Evolutionary conservation across 2,797 vertebrate genomes (phyloP).

Genomic region (Sebastes miniatus): DNA sequence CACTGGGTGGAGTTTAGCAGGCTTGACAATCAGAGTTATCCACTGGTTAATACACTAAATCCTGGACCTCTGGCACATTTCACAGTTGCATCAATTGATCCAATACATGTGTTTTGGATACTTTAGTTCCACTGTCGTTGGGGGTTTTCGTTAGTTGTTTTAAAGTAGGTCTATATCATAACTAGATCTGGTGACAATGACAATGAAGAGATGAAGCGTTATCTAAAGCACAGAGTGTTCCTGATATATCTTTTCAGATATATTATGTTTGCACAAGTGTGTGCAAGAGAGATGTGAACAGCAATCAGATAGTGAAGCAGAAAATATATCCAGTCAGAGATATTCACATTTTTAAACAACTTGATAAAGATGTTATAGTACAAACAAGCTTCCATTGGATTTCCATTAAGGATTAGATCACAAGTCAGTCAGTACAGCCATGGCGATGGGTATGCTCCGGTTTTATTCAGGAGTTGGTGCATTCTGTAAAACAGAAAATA

Average conservation of each 20-base stretch:
- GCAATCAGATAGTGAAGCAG: conserved; percentile 21
- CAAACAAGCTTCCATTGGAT: background rate
- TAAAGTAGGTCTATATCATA: too few species aligned
- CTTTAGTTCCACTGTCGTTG: background rate
- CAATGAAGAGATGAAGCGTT: background rate
- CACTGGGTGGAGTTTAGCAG: background rate
- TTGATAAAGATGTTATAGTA: background rate
- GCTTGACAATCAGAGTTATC: background rate
- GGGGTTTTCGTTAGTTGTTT: background rate
- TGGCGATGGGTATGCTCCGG: background rate
- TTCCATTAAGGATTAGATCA: background rate
- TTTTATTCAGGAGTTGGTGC: background rate
- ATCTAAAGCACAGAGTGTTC: background rate
- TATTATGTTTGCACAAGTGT: conserved; percentile 4
- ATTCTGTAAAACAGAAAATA: background rate
- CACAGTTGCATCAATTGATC: background rate
- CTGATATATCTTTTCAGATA: conserved; percentile 2
- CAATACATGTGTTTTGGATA: background rate
- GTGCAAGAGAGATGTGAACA: background rate
- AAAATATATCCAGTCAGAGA: conserved; percentile 7
- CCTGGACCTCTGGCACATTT: background rate
- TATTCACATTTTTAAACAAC: background rate
- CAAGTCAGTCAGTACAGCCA: background rate
- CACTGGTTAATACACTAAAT: background rate
- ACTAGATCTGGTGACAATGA: background rate